Conservation (phyloP, 2,113 vertebrate genomes). For the Hirundichthys speculiger region DNA sequence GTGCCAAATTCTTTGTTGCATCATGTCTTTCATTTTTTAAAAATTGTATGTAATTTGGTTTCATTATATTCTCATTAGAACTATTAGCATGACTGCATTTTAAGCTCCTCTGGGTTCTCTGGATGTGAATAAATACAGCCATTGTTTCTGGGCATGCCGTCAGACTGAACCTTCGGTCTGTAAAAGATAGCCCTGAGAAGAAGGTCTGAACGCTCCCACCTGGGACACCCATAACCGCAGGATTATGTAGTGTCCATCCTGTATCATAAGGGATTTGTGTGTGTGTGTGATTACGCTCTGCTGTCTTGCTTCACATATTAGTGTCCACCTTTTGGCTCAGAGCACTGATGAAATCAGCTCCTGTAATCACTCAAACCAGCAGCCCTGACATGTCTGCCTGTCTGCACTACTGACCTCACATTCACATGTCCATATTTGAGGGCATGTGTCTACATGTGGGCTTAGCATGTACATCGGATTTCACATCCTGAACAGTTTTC, state of each 20-base stretch:
- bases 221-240: conserved; percentile 44
- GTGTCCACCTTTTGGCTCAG: conserved; percentile 23
- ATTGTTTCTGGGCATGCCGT: conserved; percentile 45
- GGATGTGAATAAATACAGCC: conserved; percentile 49
- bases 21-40: too few species aligned
- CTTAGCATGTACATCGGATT: neutral
- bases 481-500: conserved; percentile 11
- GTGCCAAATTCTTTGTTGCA: too few species aligned
- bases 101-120: conserved; percentile 6
- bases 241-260: conserved; percentile 61
- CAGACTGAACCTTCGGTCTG: conserved; percentile 49
- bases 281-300: conserved; percentile 18
- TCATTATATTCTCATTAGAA: too few species aligned
- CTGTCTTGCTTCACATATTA: conserved; percentile 3
- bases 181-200: conserved; percentile 78
- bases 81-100: neutral
- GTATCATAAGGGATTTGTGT: conserved; percentile 35
- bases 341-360: conserved; percentile 58
- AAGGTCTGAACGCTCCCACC: conserved; percentile 54
- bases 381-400: conserved; percentile 63
- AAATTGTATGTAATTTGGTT: too few species aligned
- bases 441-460: neutral
- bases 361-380: conserved; percentile 63
- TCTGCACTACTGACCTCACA: conserved; percentile 20
- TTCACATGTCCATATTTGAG: conserved; percentile 2